These are phyloP conservation scores for Coilia nasus DNA, from an alignment of 2,797 vertebrate genomes.

Conservation along the genomic window DNA sequence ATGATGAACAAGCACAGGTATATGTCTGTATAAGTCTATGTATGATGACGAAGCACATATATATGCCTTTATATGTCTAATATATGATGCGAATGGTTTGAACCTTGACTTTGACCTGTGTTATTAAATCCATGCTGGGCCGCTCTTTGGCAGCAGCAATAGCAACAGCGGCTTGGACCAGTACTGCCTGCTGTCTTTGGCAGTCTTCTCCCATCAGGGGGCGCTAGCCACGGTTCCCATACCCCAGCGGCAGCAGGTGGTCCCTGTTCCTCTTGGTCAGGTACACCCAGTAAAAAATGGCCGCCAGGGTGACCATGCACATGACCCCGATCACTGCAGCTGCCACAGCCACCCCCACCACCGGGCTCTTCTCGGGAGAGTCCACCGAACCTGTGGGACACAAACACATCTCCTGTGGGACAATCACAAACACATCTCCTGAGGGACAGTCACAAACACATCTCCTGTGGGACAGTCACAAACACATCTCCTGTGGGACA, in stretches of 20 bases:
- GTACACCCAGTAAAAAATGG: slow-evolving; percentile 53
- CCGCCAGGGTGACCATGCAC: slow-evolving; percentile 55
- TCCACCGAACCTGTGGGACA: slow-evolving; percentile 40
- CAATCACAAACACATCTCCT: not conserved
- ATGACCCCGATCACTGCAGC: slow-evolving; percentile 57
- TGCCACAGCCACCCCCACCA: slow-evolving; percentile 57
- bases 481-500: no score
- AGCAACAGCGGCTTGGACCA: not conserved
- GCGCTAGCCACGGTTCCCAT: not conserved
- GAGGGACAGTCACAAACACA: no score
- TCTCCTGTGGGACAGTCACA: no score
- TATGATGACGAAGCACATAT: not conserved
- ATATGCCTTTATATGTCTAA: not conserved
- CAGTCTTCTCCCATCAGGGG: not conserved
- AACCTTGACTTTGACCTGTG: not conserved
- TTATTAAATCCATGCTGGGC: not conserved
- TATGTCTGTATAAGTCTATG: not conserved
- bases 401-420: not conserved
- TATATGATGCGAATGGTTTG: not conserved
- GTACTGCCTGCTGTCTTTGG: not conserved
- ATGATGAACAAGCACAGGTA: not conserved
- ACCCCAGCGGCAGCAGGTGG: not conserved
- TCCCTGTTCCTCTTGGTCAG: not conserved
- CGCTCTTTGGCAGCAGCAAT: not conserved
- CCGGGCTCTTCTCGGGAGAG: not conserved